phyloP scores from a whole-genome alignment of 2,797 vertebrate species.

The Oreochromis grahami region DNA sequence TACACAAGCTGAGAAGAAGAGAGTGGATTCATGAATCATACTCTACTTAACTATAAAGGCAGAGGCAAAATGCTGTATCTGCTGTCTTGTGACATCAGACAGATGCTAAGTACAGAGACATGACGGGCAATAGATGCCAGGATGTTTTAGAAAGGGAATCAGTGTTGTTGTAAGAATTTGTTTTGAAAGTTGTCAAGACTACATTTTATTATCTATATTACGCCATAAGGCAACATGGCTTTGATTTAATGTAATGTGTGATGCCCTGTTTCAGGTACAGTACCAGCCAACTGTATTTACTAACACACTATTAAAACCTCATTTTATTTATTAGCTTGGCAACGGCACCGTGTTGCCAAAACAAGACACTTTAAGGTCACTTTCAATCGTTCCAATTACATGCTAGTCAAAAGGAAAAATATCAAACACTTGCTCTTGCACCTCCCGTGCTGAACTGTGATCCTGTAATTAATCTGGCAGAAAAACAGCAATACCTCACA shows the following conservation, averaged over 20 bases:
- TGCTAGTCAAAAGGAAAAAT: conserved; percentile 15
- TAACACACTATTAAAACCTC: conserved; percentile 11
- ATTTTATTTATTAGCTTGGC: conserved; percentile 36
- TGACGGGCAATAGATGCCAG: conserved; percentile 23
- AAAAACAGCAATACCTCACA: conserved; percentile 34
- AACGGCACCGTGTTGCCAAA: conserved; percentile 38
- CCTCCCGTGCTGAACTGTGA: conserved; percentile 38
- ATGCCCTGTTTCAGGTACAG: conserved; percentile 19
- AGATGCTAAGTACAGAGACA: conserved; percentile 43
- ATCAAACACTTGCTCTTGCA: conserved; percentile 34
- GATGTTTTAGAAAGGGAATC: conserved; percentile 8
- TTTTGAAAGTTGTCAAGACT: neutral
- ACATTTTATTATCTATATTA: neutral
- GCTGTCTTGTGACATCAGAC: conserved; percentile 46
- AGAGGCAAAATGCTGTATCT: conserved; percentile 43
- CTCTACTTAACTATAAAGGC: conserved; percentile 71
- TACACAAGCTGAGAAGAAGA: conserved; percentile 65
- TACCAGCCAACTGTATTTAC: conserved; percentile 14
- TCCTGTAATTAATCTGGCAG: conserved; percentile 52
- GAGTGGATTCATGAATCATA: conserved; percentile 77
- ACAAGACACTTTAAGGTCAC: conserved; percentile 33
- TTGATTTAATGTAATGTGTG: conserved; percentile 9
- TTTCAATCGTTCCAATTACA: conserved; percentile 39
- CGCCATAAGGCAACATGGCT: neutral
- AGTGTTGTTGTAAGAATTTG: neutral